Conservation (phyloP, 1,140 invertebrate genomes). For the Heliconius congener region DNA sequence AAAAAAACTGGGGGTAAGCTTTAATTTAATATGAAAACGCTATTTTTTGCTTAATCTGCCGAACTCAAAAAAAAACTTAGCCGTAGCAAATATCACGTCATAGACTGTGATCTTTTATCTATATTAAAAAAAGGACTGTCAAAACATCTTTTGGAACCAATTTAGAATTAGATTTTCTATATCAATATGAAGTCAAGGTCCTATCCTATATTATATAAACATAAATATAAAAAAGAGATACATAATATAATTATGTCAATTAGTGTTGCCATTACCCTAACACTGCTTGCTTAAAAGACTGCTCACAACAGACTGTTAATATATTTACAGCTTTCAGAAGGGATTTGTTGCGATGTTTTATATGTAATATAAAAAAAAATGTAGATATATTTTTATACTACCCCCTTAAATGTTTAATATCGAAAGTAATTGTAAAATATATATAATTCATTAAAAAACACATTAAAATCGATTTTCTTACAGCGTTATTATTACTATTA, state of each 20-base stretch:
- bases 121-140: slow-evolving; percentile 16
- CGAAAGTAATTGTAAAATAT: background rate
- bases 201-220: background rate
- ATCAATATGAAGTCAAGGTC: background rate
- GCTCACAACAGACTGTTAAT: slow-evolving; percentile 15
- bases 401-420: slow-evolving; percentile 1
- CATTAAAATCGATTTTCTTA: background rate
- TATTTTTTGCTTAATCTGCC: background rate
- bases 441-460: background rate
- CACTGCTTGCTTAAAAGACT: slow-evolving; percentile 18
- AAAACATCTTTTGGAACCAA: slow-evolving; percentile 8
- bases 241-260: slow-evolving; percentile 16
- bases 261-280: slow-evolving; percentile 15
- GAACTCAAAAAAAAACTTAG: background rate
- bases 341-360: slow-evolving; percentile 12
- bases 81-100: slow-evolving; percentile 8
- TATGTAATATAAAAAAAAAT: background rate
- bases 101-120: slow-evolving; percentile 25
- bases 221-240: background rate
- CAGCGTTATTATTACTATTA: background rate
- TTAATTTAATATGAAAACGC: background rate
- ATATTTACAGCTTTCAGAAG: slow-evolving; percentile 12
- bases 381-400: slow-evolving; percentile 14
- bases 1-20: slow-evolving; percentile 1
- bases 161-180: background rate